A percentile compares a stretch with the other conserved stretches of the same genome.
phyloP scores from a whole-genome alignment of 2,797 vertebrate genomes.

The Rhyacichthys aspro region DNA sequence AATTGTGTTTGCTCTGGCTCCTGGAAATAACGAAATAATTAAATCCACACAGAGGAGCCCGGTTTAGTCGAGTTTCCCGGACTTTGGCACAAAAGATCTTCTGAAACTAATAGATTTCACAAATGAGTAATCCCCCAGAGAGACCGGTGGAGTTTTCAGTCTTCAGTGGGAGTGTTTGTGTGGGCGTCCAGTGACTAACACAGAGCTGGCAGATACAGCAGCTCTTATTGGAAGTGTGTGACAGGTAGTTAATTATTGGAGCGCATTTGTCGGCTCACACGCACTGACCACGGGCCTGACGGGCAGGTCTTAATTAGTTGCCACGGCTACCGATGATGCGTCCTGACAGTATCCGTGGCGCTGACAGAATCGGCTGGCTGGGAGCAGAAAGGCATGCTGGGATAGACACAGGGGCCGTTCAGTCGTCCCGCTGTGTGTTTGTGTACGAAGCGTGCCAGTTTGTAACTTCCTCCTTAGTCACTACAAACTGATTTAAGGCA shows the following conservation, averaged over 20 bases:
- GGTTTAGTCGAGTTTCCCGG: neutral
- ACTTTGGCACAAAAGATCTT: neutral
- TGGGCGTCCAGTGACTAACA: conserved; percentile 51
- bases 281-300: conserved; percentile 62
- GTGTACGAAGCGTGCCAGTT: conserved; percentile 47
- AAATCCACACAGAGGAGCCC: neutral
- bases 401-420: conserved; percentile 59
- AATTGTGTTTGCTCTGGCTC: too few species aligned
- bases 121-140: conserved; percentile 14
- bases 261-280: conserved; percentile 52
- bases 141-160: conserved; percentile 10
- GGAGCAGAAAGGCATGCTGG: conserved; percentile 70
- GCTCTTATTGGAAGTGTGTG: conserved; percentile 8
- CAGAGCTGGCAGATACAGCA: conserved; percentile 44
- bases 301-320: conserved; percentile 75
- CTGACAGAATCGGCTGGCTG: conserved; percentile 68
- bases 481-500: conserved; percentile 19
- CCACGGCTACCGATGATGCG: conserved; percentile 61
- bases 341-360: conserved; percentile 64
- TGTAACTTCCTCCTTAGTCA: conserved; percentile 49
- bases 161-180: conserved; percentile 6
- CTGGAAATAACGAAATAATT: conserved; percentile 1
- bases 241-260: conserved; percentile 60
- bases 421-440: conserved; percentile 41
- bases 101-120: conserved; percentile 1